Conservation (phyloP, 2,113 vertebrate species). For the Nothoprocta pentlandii region DNA sequence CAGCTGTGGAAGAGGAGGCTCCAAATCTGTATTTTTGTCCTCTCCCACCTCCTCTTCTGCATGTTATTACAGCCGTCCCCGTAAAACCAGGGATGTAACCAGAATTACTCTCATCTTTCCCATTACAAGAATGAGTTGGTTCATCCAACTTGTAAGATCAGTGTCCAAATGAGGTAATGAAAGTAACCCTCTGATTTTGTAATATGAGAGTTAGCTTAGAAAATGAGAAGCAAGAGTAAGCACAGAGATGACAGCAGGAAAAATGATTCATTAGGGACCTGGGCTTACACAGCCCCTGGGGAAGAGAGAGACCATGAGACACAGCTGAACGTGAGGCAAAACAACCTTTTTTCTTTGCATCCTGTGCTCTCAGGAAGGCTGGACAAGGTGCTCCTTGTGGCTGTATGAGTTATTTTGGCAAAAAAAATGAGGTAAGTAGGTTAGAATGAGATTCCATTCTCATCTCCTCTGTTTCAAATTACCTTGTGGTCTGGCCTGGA, state of each 20-base stretch:
- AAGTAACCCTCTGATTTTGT: constrained; percentile 30
- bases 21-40: neutral
- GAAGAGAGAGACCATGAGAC: neutral
- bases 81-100: neutral
- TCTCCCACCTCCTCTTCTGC: neutral
- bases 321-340: neutral
- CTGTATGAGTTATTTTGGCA: neutral
- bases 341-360: accelerated
- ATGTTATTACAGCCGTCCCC: neutral
- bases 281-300: neutral
- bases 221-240: neutral
- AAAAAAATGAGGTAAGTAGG: neutral
- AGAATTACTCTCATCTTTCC: constrained; percentile 4
- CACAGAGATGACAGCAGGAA: constrained; percentile 11
- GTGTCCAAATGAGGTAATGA: constrained; percentile 48
- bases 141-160: constrained; percentile 30
- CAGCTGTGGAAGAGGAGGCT: neutral
- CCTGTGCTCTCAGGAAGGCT: neutral
- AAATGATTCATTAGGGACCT: neutral
- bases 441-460: neutral
- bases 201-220: constrained; percentile 20
- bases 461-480: neutral
- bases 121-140: neutral
- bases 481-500: neutral
- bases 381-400: neutral